A percentile compares a stretch with the other conserved stretches of the same genome.
Evolutionary conservation across 1,140 invertebrate species (phyloP).

Genomic region (Tetramorium alpestre): DNA sequence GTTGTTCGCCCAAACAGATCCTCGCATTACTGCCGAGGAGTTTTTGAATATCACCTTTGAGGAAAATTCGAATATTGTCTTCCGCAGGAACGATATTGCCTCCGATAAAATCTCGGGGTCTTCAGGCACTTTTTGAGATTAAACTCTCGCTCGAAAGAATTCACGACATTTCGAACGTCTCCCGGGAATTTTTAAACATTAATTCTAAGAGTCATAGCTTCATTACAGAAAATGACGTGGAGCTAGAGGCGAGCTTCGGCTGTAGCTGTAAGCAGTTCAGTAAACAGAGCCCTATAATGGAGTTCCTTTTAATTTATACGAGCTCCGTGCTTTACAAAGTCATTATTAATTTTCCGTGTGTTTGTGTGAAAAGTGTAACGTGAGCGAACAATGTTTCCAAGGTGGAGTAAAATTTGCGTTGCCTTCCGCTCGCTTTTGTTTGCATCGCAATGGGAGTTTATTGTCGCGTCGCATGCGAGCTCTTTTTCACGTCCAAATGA

Average conservation of each 20-base stretch:
- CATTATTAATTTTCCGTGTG: slow-evolving; percentile 4
- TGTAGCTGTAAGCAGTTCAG: not conserved
- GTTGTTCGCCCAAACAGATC: not conserved
- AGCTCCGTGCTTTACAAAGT: not conserved
- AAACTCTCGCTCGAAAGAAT: not conserved
- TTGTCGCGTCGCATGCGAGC: not conserved
- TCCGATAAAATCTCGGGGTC: not conserved
- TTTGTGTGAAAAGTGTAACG: slow-evolving; percentile 12
- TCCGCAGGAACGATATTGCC: not conserved
- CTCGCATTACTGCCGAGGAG: not conserved
- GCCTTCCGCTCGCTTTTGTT: slow-evolving; percentile 1
- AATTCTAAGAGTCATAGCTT: not conserved
- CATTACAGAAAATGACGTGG: not conserved
- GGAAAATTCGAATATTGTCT: not conserved
- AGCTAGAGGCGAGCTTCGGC: not conserved
- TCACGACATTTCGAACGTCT: not conserved
- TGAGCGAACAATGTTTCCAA: not conserved
- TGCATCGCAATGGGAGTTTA: slow-evolving; percentile 33
- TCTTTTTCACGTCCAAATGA: not conserved
- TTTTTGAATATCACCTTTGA: not conserved
- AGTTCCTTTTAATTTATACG: slow-evolving; percentile 12
- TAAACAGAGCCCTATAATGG: not conserved
- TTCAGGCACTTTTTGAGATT: no score
- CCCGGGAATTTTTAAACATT: not conserved
- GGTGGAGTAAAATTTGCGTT: slow-evolving; percentile 22